A percentile compares a stretch with the other conserved stretches of the same genome.
These are phyloP conservation scores for Kradibia gibbosae DNA, from an alignment of 1,140 invertebrate genomes.

Conservation along the genomic window DNA sequence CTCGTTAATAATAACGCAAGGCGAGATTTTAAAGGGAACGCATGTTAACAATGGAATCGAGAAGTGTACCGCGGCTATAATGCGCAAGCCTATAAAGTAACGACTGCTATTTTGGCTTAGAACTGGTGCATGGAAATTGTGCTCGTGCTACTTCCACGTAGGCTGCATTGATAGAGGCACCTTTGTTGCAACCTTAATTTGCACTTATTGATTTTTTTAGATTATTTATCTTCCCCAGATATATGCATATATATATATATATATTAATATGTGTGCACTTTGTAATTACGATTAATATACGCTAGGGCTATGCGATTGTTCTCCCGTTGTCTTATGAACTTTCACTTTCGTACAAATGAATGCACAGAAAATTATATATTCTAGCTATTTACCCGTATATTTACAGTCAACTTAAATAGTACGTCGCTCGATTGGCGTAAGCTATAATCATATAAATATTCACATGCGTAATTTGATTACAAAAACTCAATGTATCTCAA, in stretches of 20 bases:
- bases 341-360: constrained; percentile 1
- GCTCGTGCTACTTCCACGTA: background rate
- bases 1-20: background rate
- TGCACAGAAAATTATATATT: background rate
- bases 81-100: background rate
- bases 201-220: background rate
- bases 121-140: background rate
- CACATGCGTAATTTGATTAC: background rate
- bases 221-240: background rate
- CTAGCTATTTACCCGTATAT: background rate
- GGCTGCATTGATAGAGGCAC: background rate
- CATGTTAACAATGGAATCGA: background rate
- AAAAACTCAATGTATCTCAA: background rate
- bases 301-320: background rate
- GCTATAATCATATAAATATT: background rate
- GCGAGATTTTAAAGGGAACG: background rate
- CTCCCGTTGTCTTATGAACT: background rate
- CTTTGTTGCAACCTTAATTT: background rate
- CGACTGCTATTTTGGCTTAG: background rate
- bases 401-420: background rate
- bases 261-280: background rate
- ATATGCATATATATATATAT: too few relatives aligned
- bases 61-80: background rate
- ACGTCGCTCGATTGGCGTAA: background rate
- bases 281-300: background rate